phyloP scores from a whole-genome alignment of 2,888 invertebrate species.

The Bombyx huttoni region DNA sequence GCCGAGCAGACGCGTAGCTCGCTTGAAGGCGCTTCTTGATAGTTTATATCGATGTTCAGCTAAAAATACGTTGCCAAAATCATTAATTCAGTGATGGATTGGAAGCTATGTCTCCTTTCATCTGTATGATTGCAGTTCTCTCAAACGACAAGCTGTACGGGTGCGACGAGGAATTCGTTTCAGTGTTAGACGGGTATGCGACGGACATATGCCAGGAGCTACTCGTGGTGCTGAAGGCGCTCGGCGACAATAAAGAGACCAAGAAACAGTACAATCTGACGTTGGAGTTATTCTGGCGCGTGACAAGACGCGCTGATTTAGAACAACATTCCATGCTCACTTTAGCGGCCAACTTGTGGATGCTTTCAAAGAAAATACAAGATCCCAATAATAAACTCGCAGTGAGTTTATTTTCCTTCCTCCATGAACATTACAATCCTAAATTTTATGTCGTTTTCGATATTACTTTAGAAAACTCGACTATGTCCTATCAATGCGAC shows the following conservation, averaged over 20 bases:
- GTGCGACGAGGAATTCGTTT: slow-evolving; percentile 87
- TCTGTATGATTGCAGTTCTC: slow-evolving; percentile 75
- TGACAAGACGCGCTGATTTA: slow-evolving; percentile 77
- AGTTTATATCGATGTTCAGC: too few species aligned
- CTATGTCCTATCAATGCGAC: background rate
- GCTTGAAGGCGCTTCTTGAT: too few species aligned
- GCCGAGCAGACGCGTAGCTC: too few species aligned
- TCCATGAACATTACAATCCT: background rate
- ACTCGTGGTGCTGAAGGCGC: slow-evolving; percentile 76
- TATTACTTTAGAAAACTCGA: too few species aligned
- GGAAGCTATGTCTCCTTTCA: too few species aligned
- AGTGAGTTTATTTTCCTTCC: slow-evolving; percentile 22
- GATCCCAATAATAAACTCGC: slow-evolving; percentile 41
- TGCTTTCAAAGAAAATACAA: slow-evolving; percentile 77
- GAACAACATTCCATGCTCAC: slow-evolving; percentile 72
- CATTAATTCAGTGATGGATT: too few species aligned
- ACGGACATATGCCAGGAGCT: slow-evolving; percentile 84
- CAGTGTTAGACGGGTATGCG: slow-evolving; percentile 83
- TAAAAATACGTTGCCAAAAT: too few species aligned
- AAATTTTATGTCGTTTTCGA: background rate
- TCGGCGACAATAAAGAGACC: slow-evolving; percentile 77
- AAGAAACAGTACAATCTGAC: slow-evolving; percentile 81
- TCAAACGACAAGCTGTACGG: slow-evolving; percentile 95
- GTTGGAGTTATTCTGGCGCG: slow-evolving; percentile 80
- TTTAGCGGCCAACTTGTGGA: slow-evolving; percentile 87